phyloP scores from a whole-genome alignment of 2,113 vertebrate genomes.

The Scolopax mira region DNA sequence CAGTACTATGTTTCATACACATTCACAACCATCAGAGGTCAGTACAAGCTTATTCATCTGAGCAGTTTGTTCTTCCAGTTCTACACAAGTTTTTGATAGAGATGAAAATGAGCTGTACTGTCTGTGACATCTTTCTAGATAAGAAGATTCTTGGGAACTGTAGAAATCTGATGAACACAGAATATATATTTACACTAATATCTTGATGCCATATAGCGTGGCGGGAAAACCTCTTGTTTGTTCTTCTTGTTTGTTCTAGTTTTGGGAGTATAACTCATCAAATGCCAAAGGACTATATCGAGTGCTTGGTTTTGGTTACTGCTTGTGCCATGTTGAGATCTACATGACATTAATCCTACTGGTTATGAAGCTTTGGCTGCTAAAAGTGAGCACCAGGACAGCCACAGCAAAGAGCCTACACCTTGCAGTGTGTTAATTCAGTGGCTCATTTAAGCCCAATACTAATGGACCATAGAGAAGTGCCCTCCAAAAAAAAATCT shows the following conservation, averaged over 20 bases:
- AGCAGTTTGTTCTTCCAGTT: neutral
- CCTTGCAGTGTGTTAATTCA: neutral
- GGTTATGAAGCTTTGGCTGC: neutral
- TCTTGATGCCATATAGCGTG: neutral
- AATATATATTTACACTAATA: neutral
- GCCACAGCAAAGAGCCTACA: neutral
- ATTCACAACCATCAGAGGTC: constrained; percentile 60
- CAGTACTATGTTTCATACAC: neutral
- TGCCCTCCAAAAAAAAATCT: neutral
- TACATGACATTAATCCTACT: neutral
- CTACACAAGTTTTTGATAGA: neutral
- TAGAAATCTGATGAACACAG: neutral
- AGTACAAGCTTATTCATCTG: neutral
- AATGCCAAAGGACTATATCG: neutral
- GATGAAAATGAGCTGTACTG: neutral
- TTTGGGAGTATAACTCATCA: neutral
- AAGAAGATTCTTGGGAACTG: neutral
- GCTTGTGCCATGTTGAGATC: neutral
- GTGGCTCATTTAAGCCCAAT: neutral
- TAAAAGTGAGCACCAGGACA: neutral
- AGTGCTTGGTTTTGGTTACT: neutral
- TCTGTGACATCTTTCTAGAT: neutral
- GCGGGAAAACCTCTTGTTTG: neutral
- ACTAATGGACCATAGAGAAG: neutral
- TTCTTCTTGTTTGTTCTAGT: neutral